Conservation (phyloP, 1,140 invertebrate species). For the Eupeodes corollae region DNA sequence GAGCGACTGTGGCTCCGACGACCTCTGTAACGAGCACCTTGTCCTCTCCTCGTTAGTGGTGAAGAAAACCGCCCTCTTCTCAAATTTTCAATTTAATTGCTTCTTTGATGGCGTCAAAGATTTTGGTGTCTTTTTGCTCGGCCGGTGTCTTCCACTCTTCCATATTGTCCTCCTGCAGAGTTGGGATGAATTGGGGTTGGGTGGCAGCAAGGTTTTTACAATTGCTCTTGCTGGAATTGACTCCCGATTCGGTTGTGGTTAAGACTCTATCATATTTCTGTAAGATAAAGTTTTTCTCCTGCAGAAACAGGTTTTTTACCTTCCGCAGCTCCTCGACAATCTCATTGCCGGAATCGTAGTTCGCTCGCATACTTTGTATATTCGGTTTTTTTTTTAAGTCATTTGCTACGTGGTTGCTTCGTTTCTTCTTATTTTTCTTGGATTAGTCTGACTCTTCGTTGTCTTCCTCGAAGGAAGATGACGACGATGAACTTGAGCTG, state of each 20-base stretch:
- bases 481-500: constrained; percentile 5
- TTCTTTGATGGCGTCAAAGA: constrained; percentile 31
- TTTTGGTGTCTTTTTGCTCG: constrained; percentile 16
- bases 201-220: not conserved
- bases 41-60: not conserved
- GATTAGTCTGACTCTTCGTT: constrained; percentile 7
- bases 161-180: not conserved
- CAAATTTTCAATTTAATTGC: constrained; percentile 29
- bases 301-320: constrained; percentile 29
- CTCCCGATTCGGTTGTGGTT: constrained; percentile 3
- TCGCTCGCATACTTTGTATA: constrained; percentile 33
- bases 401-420: constrained; percentile 22
- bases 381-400: constrained; percentile 27
- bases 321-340: constrained; percentile 29
- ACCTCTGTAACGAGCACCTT: not conserved
- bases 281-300: constrained; percentile 30
- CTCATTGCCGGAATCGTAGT: constrained; percentile 29
- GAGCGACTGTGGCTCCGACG: constrained; percentile 7
- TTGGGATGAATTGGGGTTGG: not conserved
- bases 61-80: not conserved
- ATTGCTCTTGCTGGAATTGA: not conserved
- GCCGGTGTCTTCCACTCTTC: not conserved
- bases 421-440: constrained; percentile 4
- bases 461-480: constrained; percentile 6
- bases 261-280: constrained; percentile 27